Evolutionary conservation across 2,888 invertebrate species (phyloP).

Genomic region (Imbricaverruca yamaguchii): DNA sequence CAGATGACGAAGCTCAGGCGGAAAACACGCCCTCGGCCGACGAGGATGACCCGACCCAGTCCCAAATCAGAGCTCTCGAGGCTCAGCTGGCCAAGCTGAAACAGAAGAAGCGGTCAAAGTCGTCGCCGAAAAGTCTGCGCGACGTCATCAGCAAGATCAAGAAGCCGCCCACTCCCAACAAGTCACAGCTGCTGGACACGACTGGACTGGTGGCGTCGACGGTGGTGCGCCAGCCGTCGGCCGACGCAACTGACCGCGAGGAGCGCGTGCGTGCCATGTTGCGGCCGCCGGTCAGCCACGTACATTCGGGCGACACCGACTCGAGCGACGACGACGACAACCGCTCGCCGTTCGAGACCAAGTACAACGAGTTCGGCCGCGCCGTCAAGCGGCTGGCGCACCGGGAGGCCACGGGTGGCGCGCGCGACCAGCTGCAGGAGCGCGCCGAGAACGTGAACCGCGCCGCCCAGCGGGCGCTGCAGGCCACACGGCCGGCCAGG

Average conservation of each 20-base stretch:
- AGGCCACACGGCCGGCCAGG: slow-evolving; percentile 28
- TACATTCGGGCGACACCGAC: slow-evolving; percentile 44
- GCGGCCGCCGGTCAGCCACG: slow-evolving; percentile 22
- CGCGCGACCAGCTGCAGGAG: slow-evolving; percentile 26
- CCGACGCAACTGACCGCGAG: not conserved
- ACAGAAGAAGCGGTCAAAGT: not conserved
- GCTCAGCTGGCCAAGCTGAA: not conserved
- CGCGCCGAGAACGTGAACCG: slow-evolving; percentile 29
- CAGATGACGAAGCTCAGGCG: not conserved
- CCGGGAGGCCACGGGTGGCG: slow-evolving; percentile 26
- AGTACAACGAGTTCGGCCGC: slow-evolving; percentile 63
- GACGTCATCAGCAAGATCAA: slow-evolving; percentile 5
- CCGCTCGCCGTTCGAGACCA: slow-evolving; percentile 57
- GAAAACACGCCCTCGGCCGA: not conserved
- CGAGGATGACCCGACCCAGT: not conserved
- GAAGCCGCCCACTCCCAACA: slow-evolving; percentile 13
- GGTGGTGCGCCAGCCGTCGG: not conserved
- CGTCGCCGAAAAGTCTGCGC: not conserved
- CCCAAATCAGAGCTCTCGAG: not conserved
- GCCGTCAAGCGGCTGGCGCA: slow-evolving; percentile 49
- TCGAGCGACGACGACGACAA: slow-evolving; percentile 76
- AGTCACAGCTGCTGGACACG: not conserved
- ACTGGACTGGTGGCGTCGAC: not conserved
- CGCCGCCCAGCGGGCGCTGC: slow-evolving; percentile 14
- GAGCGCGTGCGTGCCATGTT: not conserved